These are phyloP conservation scores for Trissoscelio sp. DNA, from an alignment of 2,888 invertebrate genomes.

Conservation along the genomic window DNA sequence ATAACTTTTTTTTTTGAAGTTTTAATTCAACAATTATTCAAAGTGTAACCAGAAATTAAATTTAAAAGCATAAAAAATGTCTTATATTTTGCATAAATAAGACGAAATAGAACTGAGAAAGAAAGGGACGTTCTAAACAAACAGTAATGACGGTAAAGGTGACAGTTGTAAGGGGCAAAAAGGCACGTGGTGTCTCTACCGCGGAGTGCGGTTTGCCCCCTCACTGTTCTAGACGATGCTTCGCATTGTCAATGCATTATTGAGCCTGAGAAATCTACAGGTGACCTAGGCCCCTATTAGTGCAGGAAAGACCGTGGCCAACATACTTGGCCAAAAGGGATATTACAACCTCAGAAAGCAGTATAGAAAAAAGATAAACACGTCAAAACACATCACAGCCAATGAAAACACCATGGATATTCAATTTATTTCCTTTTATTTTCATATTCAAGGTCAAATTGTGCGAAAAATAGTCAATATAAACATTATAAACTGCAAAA, in stretches of 20 bases:
- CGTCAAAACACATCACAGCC: slow-evolving; percentile 62
- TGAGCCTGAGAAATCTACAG: slow-evolving; percentile 82
- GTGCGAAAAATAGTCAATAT: no score
- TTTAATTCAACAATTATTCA: no score
- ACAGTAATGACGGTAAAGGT: slow-evolving; percentile 58
- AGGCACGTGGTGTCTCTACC: slow-evolving; percentile 63
- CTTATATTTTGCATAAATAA: neutral
- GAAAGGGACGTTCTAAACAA: slow-evolving; percentile 7
- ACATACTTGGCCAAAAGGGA: slow-evolving; percentile 58
- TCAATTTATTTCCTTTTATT: neutral
- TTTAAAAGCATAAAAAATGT: neutral
- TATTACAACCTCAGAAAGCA: slow-evolving; percentile 45
- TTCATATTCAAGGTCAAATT: no score
- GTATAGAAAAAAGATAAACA: slow-evolving; percentile 61
- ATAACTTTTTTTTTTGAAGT: no score
- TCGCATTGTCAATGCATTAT: slow-evolving; percentile 80
- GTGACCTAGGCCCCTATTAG: slow-evolving; percentile 79
- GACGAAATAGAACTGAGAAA: slow-evolving; percentile 10
- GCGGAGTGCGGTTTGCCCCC: slow-evolving; percentile 72
- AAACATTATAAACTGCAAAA: no score
- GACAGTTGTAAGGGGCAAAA: slow-evolving; percentile 69
- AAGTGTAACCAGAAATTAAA: no score
- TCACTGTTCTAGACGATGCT: slow-evolving; percentile 73
- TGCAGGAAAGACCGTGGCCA: slow-evolving; percentile 71
- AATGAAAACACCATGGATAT: slow-evolving; percentile 4